Base-by-base conservation (phyloP, 2,113 vertebrate species). In the Myotis yumanensis region DNA sequence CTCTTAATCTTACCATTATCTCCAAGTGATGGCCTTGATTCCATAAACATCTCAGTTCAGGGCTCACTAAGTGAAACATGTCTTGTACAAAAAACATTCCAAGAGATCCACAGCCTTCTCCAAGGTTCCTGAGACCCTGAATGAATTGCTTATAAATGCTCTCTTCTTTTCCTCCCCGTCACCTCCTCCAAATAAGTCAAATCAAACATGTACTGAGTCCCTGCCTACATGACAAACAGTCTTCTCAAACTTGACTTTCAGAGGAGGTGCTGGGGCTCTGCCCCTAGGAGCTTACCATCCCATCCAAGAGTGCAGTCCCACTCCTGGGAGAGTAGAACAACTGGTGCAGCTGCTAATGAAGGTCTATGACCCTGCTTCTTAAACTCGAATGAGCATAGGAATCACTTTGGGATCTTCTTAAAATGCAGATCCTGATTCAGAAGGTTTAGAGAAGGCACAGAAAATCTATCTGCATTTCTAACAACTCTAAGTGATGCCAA, bases 1-100 rank as follows among this genome's bases (percentile, higher is more conserved):
- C 64, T 89, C n/a, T 86, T 43, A 25, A 18, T 69, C 82, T 68
- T 48, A 22, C 25, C 68, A 12, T 54, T 54, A 64, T 86, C 75
- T 96, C 86, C 48, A 89, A 96, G 75, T 22, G 81, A 20, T 62
- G 52, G 80, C n/a, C 80, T 54, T 81, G 64, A 72, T 94, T 97
- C 84, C 25, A 76, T 86, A 91, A 95, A 89, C 48, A 80, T 81
- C 52, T 81, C 17, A 35, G 30, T 43, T 76, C 37, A 75, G 77
- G 40, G 52, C 32, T 89, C 95, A 71, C 23, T 73, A 18, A 93
- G 20, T 64, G 16, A 92, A 88, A 90, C 82, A 18, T 11, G 17
- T 72, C 89, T 83, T 83, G 20, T 28, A 86, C 20, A n/a, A 71
- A 68, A 40, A 91, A 79, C 16, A 46, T 48, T 71, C 43, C 10